Percentiles rank a stretch among this genome's conserved stretches.
Conservation (phyloP, 2,797 vertebrate species). For the Pelobates cultripes region DNA sequence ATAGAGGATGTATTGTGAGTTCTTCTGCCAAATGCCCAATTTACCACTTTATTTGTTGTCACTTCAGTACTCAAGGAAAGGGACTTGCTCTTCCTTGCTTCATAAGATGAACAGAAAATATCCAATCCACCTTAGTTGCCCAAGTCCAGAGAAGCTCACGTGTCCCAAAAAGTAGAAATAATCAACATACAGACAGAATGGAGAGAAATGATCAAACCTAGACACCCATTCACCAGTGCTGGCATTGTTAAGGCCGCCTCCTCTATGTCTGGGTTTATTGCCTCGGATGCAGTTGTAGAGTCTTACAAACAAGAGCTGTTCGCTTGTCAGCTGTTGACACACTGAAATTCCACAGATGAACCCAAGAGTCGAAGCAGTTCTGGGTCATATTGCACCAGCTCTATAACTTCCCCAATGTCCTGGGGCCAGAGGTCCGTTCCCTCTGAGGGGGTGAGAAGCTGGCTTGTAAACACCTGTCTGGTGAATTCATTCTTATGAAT, state of each 20-base stretch:
- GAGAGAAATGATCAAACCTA: slow-evolving; percentile 62
- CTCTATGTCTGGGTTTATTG: slow-evolving; percentile 75
- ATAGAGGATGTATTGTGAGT: not conserved
- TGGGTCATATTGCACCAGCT: slow-evolving; percentile 89
- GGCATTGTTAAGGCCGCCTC: slow-evolving; percentile 71
- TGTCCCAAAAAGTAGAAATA: slow-evolving; percentile 45
- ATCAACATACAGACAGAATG: slow-evolving; percentile 59
- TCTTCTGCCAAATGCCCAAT: not conserved
- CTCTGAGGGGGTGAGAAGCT: slow-evolving; percentile 80
- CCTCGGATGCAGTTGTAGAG: slow-evolving; percentile 66
- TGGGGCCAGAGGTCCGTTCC: slow-evolving; percentile 62
- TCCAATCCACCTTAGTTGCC: slow-evolving; percentile 41
- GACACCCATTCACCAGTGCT: slow-evolving; percentile 65
- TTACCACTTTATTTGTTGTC: not conserved
- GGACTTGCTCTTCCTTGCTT: not conserved
- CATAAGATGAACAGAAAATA: not conserved
- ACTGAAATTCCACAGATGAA: slow-evolving; percentile 85
- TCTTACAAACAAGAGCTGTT: slow-evolving; percentile 41
- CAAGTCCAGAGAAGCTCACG: slow-evolving; percentile 50
- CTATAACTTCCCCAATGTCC: slow-evolving; percentile 77
- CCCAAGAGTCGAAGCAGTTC: slow-evolving; percentile 92
- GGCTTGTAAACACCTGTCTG: slow-evolving; percentile 87
- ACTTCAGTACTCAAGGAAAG: not conserved
- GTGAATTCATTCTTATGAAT: slow-evolving; percentile 83
- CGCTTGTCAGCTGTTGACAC: slow-evolving; percentile 76